Evolutionary conservation across 2,888 invertebrate species (phyloP), one percentile per base, ranked within the genome.

Genomic region (Agriopis leucophaearia): DNA sequence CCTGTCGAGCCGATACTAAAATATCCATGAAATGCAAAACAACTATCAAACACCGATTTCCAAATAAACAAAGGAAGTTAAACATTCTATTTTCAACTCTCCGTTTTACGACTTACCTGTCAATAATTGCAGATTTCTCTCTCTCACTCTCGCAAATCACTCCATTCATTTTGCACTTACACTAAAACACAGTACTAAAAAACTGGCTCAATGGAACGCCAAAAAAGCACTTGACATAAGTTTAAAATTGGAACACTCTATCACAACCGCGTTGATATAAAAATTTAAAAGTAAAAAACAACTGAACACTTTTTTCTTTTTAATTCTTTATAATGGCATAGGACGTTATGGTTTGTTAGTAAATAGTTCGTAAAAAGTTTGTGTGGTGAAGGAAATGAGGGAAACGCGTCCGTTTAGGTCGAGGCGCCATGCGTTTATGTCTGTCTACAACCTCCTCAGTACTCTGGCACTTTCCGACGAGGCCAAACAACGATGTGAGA

Each of bases 61-160:
- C 38, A 69, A 65, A 66, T 69, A 62, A 69, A 69, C 62, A 63
- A 40, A 56, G 66, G 66, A 66, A 70, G 66, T 63, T 47, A 59
- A 66, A 51, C 54, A 68, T 55, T 59, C 58, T 61, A 64, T 64
- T 61, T 71, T 51, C n/a, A 66, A 68, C 67, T 52, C 50, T 52
- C 42, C 10, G 27, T 60, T 69, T 54, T 52, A 62, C 66, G 70
- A 72, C 72, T 73, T 66, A 81, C 84, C 81, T 82, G 75, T 88
- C 86, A 73, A 80, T 74, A 67, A 85, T 84, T 70, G 83, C 85
- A 74, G 81, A 84, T 78, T 80, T 84, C 74, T 84, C 72, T 62
- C 81, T 77, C 70, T 85, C 86, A 70, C 77, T 67, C 64, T 84
- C 81, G 13, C 80, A 70, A 1, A 82, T 76, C 42, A 87, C 78